These are phyloP conservation scores for Drosophila novamexicana DNA, from an alignment of 1,140 invertebrate species.

Conservation along the genomic window DNA sequence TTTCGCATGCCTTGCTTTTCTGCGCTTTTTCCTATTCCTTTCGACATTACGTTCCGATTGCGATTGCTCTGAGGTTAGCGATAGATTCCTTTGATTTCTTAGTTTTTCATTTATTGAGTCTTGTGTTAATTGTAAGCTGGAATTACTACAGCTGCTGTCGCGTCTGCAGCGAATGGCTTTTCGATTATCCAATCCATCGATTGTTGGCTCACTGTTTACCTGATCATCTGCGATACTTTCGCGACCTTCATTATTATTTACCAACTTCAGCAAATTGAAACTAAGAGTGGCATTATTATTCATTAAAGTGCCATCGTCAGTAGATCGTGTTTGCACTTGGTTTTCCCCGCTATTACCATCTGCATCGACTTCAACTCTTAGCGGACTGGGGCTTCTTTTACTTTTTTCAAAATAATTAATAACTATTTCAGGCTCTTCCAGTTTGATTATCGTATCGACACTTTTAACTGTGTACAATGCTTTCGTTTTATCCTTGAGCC, in stretches of 20 bases:
- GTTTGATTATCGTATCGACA: neutral
- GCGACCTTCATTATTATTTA: constrained; percentile 3
- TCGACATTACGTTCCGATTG: constrained; percentile 22
- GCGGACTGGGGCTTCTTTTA: constrained; percentile 19
- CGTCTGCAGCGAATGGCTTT: constrained; percentile 26
- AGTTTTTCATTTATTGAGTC: constrained; percentile 48
- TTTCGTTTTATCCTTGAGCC: neutral
- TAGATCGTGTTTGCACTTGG: neutral
- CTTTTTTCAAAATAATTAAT: neutral
- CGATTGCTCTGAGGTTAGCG: neutral
- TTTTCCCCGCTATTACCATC: constrained; percentile 16
- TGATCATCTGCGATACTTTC: neutral
- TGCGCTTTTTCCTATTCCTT: constrained; percentile 48
- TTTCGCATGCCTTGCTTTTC: constrained; percentile 10
- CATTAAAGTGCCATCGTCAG: neutral
- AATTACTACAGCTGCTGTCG: constrained; percentile 44
- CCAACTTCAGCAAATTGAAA: constrained; percentile 54
- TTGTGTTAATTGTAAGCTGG: constrained; percentile 42
- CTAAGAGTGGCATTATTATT: neutral
- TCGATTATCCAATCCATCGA: neutral
- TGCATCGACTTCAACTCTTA: constrained; percentile 50
- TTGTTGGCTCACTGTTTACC: too few relatives aligned
- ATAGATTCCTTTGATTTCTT: constrained; percentile 8
- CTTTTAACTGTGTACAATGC: neutral
- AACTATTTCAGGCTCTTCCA: neutral